Evolutionary conservation across 2,113 vertebrate species (phyloP).

Genomic region (Danionella cerebrum): DNA sequence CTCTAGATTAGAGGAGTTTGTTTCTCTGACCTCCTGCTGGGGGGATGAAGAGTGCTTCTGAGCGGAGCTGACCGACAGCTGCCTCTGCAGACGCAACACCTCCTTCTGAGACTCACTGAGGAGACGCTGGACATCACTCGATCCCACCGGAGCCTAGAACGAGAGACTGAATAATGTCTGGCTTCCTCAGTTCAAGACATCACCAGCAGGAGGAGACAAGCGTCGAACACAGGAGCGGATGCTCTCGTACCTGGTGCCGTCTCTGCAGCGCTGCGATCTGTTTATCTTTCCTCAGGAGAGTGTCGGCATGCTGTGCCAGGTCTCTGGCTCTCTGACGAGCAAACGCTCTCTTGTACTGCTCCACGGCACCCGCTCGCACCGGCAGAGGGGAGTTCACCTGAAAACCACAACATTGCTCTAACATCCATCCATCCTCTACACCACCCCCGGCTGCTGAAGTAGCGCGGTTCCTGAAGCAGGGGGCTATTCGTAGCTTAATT

Average conservation of each 20-base stretch:
- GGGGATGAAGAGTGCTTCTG: too few species aligned
- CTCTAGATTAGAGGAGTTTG: too few species aligned
- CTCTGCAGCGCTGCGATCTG: conserved; percentile 83
- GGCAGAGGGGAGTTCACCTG: conserved; percentile 79
- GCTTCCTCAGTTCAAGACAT: conserved; percentile 28
- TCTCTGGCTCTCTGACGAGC: conserved; percentile 85
- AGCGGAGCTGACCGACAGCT: conserved; percentile 74
- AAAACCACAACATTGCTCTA: not conserved
- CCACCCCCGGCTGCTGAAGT: too few species aligned
- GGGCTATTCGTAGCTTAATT: too few species aligned
- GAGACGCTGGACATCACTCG: conserved; percentile 76
- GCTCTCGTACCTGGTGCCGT: conserved; percentile 50
- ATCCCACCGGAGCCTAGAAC: conserved; percentile 49
- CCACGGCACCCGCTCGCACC: conserved; percentile 71
- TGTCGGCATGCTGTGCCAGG: conserved; percentile 84
- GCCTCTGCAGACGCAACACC: conserved; percentile 87
- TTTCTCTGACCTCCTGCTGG: conserved; percentile 17
- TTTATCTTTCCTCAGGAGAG: conserved; percentile 88
- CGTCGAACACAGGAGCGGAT: not conserved
- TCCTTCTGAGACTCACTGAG: conserved; percentile 88
- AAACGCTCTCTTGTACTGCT: conserved; percentile 84
- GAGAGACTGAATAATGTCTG: not conserved
- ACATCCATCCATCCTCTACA: too few species aligned
- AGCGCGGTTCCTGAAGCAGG: too few species aligned
- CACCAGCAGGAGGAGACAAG: conserved; percentile 53